Evolutionary conservation across 1,140 invertebrate genomes (phyloP), one percentile per base, ranked within the genome.

Genomic region (Arctopsyche grandis): DNA sequence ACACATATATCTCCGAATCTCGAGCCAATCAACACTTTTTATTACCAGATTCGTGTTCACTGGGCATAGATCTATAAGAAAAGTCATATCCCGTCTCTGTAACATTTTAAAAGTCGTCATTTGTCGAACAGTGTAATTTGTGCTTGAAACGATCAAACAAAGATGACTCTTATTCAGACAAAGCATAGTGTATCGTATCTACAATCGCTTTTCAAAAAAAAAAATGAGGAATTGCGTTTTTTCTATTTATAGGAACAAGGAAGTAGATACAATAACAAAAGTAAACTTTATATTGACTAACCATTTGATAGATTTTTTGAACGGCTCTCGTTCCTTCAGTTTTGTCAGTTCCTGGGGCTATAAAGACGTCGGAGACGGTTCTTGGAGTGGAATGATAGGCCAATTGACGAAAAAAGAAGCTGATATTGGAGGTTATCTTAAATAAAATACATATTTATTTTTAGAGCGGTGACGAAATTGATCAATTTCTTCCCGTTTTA

Each of bases 331-430:
- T 77, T 63, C 73, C 0, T 26, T 83, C 4, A 74, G 83, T 5
- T 86, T 83, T 63, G 80, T 83, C 21, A 82, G 84, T 10, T 85
- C 83, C 0, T 93, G 92, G 92, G 92, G 92, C 10, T 91, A 91
- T 56, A 83, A 58, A 9, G 70, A 84, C 0, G 84, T 81, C 19
- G 85, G 85, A 46, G 77, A 87, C 77, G 87, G 87, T 0, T 84
- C 89, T 1, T 93, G 91, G 91, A 91, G 83, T 83, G 91, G 91
- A 0, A 92, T 93, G 91, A 91, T 90, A 44, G 91, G 91, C 1
- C 87, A 91, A 84, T 82, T 93, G 69, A 85, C 88, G 0, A 86
- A 88, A 56, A 87, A 86, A 0, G 89, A 91, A 83, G 90, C 91
- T 16, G 91, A 92, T 83, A 89, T 93, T 75, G 91, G 91, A 84